Conservation (phyloP, 1,140 invertebrate species). For the Pachyrhynchus sulphureomaculatus region DNA sequence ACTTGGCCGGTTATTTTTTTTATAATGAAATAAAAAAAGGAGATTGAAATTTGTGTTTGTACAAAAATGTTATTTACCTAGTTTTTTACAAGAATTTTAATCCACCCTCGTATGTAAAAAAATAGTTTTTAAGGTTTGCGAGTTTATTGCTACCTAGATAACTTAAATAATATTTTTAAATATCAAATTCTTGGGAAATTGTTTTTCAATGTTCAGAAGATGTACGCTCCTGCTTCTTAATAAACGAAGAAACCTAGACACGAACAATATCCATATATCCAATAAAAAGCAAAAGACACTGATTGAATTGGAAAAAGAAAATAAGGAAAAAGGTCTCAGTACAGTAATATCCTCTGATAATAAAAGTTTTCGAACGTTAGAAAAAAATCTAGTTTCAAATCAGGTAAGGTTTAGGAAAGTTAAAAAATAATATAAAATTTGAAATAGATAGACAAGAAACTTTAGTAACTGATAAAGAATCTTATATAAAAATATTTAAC, state of each 20-base stretch:
- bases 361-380: constrained; percentile 73
- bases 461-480: constrained; percentile 67
- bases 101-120: too few species aligned
- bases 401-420: constrained; percentile 71
- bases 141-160: too few species aligned
- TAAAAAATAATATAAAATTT: constrained; percentile 65
- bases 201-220: too few species aligned
- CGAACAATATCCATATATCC: constrained; percentile 60
- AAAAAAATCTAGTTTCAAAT: constrained; percentile 84
- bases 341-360: constrained; percentile 65
- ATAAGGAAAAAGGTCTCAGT: constrained; percentile 66
- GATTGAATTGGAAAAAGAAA: constrained; percentile 62
- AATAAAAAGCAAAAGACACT: constrained; percentile 46
- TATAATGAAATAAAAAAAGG: too few species aligned
- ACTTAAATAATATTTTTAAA: too few species aligned
- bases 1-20: too few species aligned
- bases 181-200: too few species aligned
- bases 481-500: constrained; percentile 56
- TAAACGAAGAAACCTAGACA: constrained; percentile 57
- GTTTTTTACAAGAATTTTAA: too few species aligned
- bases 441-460: constrained; percentile 67
- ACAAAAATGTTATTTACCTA: too few species aligned
- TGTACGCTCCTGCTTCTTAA: constrained; percentile 63
- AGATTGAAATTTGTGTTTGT: too few species aligned
- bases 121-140: too few species aligned